A percentile compares a stretch with the other conserved stretches of the same genome.
These are phyloP conservation scores for Hydroisotoma schaefferi DNA, from an alignment of 2,888 invertebrate species.

Conservation along the genomic window DNA sequence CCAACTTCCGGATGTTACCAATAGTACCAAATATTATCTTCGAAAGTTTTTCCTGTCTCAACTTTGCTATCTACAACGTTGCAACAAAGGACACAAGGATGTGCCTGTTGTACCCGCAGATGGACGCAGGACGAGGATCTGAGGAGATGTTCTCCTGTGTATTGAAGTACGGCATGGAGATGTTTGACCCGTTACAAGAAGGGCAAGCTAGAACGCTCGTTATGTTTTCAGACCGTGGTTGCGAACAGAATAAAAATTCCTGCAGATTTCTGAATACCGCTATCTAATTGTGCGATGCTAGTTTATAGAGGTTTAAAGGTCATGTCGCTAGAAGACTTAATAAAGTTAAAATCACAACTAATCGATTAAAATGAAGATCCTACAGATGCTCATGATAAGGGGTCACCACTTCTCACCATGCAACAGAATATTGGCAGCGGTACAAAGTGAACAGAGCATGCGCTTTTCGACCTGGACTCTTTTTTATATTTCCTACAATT, in stretches of 20 bases:
- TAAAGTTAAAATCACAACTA: too few relatives aligned
- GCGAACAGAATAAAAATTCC: not conserved
- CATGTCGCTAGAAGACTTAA: not conserved
- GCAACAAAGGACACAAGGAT: not conserved
- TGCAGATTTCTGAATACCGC: not conserved
- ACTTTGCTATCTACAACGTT: not conserved
- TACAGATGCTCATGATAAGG: not conserved
- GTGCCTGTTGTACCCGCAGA: not conserved
- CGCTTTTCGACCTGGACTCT: not conserved
- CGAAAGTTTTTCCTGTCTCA: not conserved
- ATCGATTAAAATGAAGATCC: not conserved
- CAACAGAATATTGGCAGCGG: not conserved
- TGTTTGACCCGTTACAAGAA: not conserved
- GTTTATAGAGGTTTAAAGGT: not conserved
- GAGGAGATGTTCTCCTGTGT: not conserved
- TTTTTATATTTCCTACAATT: not conserved
- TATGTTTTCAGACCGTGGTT: not conserved
- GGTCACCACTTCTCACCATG: not conserved
- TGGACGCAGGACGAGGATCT: not conserved
- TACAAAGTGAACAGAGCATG: not conserved
- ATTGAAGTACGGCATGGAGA: not conserved
- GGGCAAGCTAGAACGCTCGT: not conserved
- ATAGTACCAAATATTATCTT: not conserved
- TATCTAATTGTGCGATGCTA: not conserved
- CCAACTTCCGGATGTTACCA: not conserved